Conservation (phyloP, 2,113 vertebrate genomes). For the Cynocephalus volans region DNA sequence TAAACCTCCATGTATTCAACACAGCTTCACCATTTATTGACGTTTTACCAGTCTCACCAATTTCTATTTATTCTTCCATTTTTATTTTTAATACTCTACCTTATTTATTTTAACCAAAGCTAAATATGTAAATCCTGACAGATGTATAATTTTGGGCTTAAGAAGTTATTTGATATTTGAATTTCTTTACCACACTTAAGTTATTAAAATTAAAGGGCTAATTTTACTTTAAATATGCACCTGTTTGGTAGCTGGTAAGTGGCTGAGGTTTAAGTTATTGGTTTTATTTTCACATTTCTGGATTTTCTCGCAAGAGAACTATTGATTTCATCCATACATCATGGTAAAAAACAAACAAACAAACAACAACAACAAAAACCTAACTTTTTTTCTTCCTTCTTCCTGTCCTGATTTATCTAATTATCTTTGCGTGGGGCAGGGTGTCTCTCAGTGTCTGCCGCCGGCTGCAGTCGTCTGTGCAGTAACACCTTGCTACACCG, state of each 20-base stretch:
- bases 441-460: background rate
- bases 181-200: background rate
- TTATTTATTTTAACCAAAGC: background rate
- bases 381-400: background rate
- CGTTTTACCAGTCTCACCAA: background rate
- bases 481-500: background rate
- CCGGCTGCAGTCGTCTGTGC: background rate
- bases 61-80: background rate
- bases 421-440: background rate
- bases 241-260: too few relatives aligned
- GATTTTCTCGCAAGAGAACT: background rate
- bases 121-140: background rate
- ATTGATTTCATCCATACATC: background rate
- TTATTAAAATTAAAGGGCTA: background rate
- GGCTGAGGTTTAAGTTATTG: background rate
- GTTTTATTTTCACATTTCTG: background rate
- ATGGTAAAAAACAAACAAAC: background rate
- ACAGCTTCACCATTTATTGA: background rate
- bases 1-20: too few relatives aligned
- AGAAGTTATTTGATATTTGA: background rate
- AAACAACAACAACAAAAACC: background rate
- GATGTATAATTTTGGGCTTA: background rate
- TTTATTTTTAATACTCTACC: too few relatives aligned
- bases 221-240: background rate
- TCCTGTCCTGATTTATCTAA: background rate